Base-by-base conservation (phyloP, 2,888 invertebrate species). In the Chloroclystis v-ata region DNA sequence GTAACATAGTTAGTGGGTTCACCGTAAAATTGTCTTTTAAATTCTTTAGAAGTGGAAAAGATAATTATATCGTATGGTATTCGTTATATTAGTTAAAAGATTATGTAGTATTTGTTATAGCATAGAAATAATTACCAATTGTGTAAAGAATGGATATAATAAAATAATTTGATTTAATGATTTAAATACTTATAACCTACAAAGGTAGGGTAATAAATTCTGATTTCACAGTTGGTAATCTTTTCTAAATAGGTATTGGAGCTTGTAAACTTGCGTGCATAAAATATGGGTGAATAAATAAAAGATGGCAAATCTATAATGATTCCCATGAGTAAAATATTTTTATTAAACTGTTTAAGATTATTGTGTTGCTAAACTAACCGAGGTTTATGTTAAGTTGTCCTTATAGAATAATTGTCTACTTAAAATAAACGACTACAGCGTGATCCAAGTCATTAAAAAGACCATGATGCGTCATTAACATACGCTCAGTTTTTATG, bases 241-340 rank as follows among this genome's bases (percentile, higher is more conserved):
- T 26, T 14, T 32, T 38, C 40, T 51, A 30, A 42, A 58, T 51
- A 42, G 53, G 53, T 52, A 63, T 60, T 32, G 48, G 47, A 57
- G 35, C 53, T 53, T 56, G 43, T 57, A 41, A 51, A 35, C 53
- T 63, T 43, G 61, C 49, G 54, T 64, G 63, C 57, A 59, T 51
- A 47, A 51, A 58, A 57, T 58, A 39, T 54, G 43, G n/a, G n/a
- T n/a, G n/a, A n/a, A n/a, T n/a, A n/a, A n/a, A n/a, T n/a, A n/a
- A n/a, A n/a, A n/a, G n/a, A n/a, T n/a, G n/a, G n/a, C n/a, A n/a
- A n/a, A n/a, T n/a, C n/a, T n/a, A n/a, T n/a, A n/a, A n/a, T n/a
- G n/a, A n/a, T n/a, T n/a, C n/a, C n/a, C n/a, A n/a, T n/a, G n/a
- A n/a, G n/a, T n/a, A n/a, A n/a, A n/a, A n/a, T n/a, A n/a, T n/a